Base-by-base conservation (phyloP, 1,140 invertebrate genomes). In the Zophobas morio region DNA sequence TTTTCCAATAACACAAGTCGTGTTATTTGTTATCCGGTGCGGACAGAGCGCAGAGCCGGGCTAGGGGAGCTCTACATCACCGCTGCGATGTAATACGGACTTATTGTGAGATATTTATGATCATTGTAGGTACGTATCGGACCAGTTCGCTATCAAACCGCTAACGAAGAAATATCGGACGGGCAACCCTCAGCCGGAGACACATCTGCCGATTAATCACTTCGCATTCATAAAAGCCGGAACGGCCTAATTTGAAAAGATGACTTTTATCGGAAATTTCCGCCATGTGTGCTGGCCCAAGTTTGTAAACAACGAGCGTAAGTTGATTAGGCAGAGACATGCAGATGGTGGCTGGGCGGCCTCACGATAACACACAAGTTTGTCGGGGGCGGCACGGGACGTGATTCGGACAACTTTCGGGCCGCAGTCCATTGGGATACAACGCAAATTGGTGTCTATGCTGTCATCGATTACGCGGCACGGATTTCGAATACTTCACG, bases 1-100 rank as follows among this genome's bases (percentile, higher is more conserved):
- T 82, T 82, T 82, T 82, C 79, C 81, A 82, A 82, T 82, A 82
- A 82, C 81, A 80, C 40, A 78, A 79, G 75, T 80, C 74, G 60
- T 74, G 79, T 82, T 80, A 82, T 82, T 82, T 80, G 81, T 80
- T 82, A 80, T 80, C 79, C 79, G 76, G 40, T 42, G 77, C 63
- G 75, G 74, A 81, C 80, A 76, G 66, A 73, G 60, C 42, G 60
- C 20, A 42, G 60, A 2, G 54, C 1, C 60, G 60, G 60, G 71
- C 54, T 73, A 36, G 51, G 71, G 66, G 54, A 70, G 73, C 79
- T 78, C 71, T 81, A 79, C 74, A 79, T 81, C 79, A 81, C 70
- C 78, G 76, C 49, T 78, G 79, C 73, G 79, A 54, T 78, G 72
- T 81, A 81, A 81, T 81, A 79, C 77, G 70, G 70, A 79, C 75